Evolutionary conservation across 30 jellyfish, hydroid and myxozoan genomes (phyloP).

Genomic region (Hydractinia symbiolongicarpus): DNA sequence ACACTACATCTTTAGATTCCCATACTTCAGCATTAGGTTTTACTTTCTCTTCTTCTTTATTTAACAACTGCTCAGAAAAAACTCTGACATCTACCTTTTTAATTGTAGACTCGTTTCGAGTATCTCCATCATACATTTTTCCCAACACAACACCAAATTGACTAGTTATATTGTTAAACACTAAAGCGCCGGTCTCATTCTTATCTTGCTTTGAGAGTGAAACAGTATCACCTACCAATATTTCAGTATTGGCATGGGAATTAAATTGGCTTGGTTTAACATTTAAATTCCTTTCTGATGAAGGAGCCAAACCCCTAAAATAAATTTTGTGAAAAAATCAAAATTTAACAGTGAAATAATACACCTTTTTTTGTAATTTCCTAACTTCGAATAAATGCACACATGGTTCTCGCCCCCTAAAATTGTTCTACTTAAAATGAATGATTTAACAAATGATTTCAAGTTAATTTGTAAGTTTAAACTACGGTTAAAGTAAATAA

Average conservation of each 20-base stretch:
- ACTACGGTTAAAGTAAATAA: no score
- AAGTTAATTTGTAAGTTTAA: no score
- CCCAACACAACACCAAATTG: slow-evolving; percentile 32
- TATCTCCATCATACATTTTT: background rate
- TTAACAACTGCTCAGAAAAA: background rate
- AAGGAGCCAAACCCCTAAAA: slow-evolving; percentile 89
- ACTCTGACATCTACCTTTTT: background rate
- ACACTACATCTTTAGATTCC: slow-evolving; percentile 30
- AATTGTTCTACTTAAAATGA: no score
- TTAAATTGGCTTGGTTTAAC: slow-evolving; percentile 13
- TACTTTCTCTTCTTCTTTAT: background rate
- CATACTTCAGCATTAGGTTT: slow-evolving; percentile 3
- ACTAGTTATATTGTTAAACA: slow-evolving; percentile 33
- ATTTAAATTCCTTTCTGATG: slow-evolving; percentile 26
- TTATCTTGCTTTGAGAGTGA: slow-evolving; percentile 52
- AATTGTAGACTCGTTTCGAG: background rate
- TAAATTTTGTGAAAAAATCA: background rate
- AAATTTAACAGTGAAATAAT: no score
- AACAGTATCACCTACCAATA: slow-evolving; percentile 69
- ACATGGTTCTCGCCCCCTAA: no score
- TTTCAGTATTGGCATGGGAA: slow-evolving; percentile 6
- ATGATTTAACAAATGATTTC: no score
- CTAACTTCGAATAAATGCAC: no score
- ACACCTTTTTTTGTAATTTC: no score
- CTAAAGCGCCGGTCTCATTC: slow-evolving; percentile 66